Conservation (phyloP, 2,797 vertebrate species). For the Hydrophis major region DNA sequence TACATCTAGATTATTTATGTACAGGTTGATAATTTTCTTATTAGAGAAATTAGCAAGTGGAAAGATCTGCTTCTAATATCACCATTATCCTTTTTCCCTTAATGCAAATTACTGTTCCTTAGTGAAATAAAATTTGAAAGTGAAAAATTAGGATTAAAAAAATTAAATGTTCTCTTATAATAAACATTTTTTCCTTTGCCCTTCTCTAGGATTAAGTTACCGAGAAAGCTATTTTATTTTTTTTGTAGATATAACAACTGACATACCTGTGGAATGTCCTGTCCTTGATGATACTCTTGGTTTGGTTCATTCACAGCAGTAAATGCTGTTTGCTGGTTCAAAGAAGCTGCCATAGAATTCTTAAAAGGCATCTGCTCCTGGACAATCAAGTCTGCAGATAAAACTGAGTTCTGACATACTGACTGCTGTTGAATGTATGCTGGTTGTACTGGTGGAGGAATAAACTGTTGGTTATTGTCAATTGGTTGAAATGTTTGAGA, state of each 20-base stretch:
- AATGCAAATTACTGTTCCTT: neutral
- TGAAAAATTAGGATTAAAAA: neutral
- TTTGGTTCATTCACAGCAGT: neutral
- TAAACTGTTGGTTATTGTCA: conserved; percentile 33
- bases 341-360: neutral
- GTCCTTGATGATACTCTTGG: conserved; percentile 38
- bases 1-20: neutral
- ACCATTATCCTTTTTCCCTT: neutral
- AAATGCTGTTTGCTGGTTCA: neutral
- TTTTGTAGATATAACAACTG: neutral
- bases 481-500: conserved; percentile 25
- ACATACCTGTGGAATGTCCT: conserved; percentile 38
- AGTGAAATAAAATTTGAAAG: neutral
- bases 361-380: neutral
- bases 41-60: neutral
- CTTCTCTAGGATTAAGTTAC: neutral
- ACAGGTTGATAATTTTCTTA: neutral
- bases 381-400: neutral
- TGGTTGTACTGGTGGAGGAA: neutral
- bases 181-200: neutral
- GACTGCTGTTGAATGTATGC: conserved; percentile 52
- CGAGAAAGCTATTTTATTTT: neutral
- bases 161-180: neutral
- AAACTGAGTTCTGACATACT: conserved; percentile 48
- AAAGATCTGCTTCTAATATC: neutral